phyloP scores from a whole-genome alignment of 2,113 vertebrate genomes.

The Struthio camelus region DNA sequence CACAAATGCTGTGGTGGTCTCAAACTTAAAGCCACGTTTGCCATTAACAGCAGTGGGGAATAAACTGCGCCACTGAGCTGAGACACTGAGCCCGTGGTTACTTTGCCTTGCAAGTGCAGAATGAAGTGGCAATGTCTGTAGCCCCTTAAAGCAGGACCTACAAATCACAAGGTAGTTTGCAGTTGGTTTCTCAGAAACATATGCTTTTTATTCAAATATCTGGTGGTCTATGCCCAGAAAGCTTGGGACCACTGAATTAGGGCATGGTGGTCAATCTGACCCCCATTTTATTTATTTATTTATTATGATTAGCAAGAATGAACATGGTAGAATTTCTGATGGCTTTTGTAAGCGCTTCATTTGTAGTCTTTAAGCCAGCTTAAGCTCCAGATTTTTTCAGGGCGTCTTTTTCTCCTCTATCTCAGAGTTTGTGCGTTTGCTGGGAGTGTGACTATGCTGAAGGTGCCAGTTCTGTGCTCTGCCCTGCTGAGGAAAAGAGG shows the following conservation, averaged over 20 bases:
- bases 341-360: neutral
- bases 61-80: neutral
- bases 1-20: neutral
- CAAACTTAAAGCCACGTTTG: neutral
- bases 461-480: neutral
- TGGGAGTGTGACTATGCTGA: neutral
- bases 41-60: neutral
- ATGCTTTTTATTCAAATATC: accelerated
- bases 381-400: neutral
- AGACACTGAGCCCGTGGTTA: neutral
- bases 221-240: neutral
- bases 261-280: neutral
- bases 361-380: neutral
- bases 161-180: neutral
- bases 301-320: neutral
- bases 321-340: neutral
- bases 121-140: neutral
- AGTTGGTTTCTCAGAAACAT: neutral
- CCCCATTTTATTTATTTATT: neutral
- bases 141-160: neutral
- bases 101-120: neutral
- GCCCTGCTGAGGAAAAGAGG: neutral
- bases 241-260: neutral
- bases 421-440: neutral
- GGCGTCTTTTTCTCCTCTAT: neutral